Evolutionary conservation across 2,113 vertebrate genomes (phyloP), one percentile per base, ranked within the genome.

Genomic region (Cebidichthys violaceus): DNA sequence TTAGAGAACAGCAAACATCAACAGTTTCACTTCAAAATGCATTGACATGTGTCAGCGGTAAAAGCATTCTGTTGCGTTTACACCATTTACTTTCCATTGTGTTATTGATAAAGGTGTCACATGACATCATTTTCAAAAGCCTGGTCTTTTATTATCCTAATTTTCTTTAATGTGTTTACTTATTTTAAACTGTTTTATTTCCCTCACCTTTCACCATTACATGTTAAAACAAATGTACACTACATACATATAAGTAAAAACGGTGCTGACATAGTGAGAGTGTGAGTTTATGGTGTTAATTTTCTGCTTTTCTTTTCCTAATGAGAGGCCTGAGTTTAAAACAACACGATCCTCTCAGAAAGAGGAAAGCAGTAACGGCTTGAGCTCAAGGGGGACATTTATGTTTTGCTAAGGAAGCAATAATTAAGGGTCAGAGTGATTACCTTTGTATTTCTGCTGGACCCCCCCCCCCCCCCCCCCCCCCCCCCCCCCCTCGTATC

Each of bases 401-500:
- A 70, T 90, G 86, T 89, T 92, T 85, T 77, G 73, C 60, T 76
- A 82, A 94, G 94, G 93, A 95, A 94, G 90, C 87, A 89, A 92
- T 94, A 83, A 91, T 91, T 90, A 91, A 88, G 80, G 93, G 92
- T 95, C 93, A 94, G 88, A 94, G 86, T 89, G 84, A 95, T 95
- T 94, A 85, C 75, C 88, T 92, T 93, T 92, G 83, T 90, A 68
- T 93, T 92, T 72, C 74, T 77, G 54, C 77, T 78, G 88, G 93
- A n/a, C n/a, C n/a, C n/a, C n/a, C n/a, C n/a, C n/a, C n/a, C n/a
- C n/a, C n/a, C n/a, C n/a, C n/a, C n/a, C n/a, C n/a, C n/a, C n/a
- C n/a, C n/a, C n/a, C n/a, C n/a, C n/a, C n/a, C n/a, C n/a, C 90
- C 92, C 78, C 60, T 66, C 33, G 41, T 77, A 68, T 90, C 85